phyloP scores from a whole-genome alignment of 2,113 vertebrate species.

The Sapajus apella region DNA sequence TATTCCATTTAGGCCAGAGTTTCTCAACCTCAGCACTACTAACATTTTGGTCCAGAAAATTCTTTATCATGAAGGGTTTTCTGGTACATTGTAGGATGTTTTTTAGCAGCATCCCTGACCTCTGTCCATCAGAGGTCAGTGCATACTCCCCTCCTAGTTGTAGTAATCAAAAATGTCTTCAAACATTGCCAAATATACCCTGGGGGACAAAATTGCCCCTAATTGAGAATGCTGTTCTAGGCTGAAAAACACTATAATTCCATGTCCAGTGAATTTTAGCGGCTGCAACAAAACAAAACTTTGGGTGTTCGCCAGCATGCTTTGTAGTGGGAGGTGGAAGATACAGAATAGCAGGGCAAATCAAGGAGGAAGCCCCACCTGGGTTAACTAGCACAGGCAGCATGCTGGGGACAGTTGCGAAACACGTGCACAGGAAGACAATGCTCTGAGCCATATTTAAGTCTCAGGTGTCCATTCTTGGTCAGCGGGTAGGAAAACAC shows the following conservation, averaged over 20 bases:
- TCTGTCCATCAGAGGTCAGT: background rate
- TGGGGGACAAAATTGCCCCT: background rate
- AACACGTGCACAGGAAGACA: background rate
- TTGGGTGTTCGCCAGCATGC: background rate
- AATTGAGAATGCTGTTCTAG: background rate
- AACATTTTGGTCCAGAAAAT: background rate
- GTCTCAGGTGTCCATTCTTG: background rate
- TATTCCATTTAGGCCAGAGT: background rate
- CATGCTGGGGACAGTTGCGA: background rate
- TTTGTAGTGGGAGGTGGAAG: background rate
- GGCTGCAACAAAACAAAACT: background rate
- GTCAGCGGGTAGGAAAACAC: constrained; percentile 58
- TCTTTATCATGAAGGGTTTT: background rate
- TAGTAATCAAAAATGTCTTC: background rate
- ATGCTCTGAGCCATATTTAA: background rate
- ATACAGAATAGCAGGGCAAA: background rate
- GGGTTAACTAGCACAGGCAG: background rate
- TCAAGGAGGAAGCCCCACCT: background rate
- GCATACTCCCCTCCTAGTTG: background rate
- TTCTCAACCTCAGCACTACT: background rate
- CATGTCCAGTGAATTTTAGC: background rate
- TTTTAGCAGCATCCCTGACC: background rate
- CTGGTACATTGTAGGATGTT: background rate
- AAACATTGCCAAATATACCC: background rate
- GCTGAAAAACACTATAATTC: background rate